Base-by-base conservation (phyloP, 2,888 invertebrate genomes). In the Ariolimax columbianus region DNA sequence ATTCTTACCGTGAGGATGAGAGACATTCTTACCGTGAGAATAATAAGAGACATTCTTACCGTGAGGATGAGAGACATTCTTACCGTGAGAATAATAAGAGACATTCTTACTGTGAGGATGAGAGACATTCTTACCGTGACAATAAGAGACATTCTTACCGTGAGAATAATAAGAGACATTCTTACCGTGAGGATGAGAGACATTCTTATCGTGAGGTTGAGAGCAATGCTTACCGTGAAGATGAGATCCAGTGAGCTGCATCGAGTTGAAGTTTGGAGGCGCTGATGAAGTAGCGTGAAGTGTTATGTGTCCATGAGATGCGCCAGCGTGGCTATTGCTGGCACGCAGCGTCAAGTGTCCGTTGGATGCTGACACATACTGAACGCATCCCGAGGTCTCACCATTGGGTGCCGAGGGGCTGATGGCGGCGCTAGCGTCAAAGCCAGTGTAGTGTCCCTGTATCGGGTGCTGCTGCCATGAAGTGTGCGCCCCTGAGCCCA, bases 271-370 rank as follows among this genome's bases (percentile, higher is more conserved):
- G 88, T 91, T 91, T 23, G 93, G 90, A 38, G 94, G 93, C 23
- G 93, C 93, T 23, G 93, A 93, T 73, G 89, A 88, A 47, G 93
- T 93, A 72, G 92, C 90, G 83, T 93, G 93, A 33, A 94, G 89
- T 23, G 92, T 90, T 43, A 91, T 88, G 78, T 92, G 92, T 59
- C 89, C 88, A 26, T 68, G 80, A 33, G 82, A 79, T 26, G 85
- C 85, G 7, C 88, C 88, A 6, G 86, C 87, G 63, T 88, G 88
- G 63, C 88, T 88, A 83, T 88, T 88, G 51, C 85, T 86, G 1
- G 86, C 81, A 33, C 87, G 83, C 6, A 88, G 77, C 40, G 85
- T 51, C 72, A 78, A 68, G 51, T 88, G 88, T 47, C 88, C 86
- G n/a, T 86, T 84, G 3, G 77, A 17, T 36, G 78, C 36, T n/a